Percentiles rank a stretch among this genome's conserved stretches.
Evolutionary conservation across 2,888 invertebrate species (phyloP).

Genomic region (Zhengitettix transpicula): DNA sequence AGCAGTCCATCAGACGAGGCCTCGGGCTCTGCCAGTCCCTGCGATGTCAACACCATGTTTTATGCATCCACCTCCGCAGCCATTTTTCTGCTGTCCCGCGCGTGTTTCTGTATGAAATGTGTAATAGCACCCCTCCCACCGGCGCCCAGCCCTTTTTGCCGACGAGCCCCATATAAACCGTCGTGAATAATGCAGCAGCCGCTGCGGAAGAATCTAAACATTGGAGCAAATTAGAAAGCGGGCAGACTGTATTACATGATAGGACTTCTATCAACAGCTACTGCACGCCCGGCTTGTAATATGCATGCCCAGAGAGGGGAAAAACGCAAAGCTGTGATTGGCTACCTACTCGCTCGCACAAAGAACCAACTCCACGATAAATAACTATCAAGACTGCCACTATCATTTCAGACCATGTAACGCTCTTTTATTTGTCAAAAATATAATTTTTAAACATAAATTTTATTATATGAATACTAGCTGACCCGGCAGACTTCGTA

Average conservation of each 20-base stretch:
- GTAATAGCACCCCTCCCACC: neutral
- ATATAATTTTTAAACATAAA: no score
- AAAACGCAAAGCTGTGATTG: no score
- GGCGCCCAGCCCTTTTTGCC: neutral
- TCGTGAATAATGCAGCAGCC: slow-evolving; percentile 5
- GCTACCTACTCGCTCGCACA: no score
- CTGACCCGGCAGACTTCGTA: no score
- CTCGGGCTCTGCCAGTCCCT: neutral
- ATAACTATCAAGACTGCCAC: no score
- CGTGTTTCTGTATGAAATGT: neutral
- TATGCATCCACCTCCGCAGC: neutral
- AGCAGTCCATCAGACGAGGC: no score
- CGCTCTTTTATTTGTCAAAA: no score
- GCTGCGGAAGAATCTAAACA: slow-evolving; percentile 10
- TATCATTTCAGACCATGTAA: no score
- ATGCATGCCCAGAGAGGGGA: neutral
- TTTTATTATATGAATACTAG: no score
- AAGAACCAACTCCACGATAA: no score
- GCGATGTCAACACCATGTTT: slow-evolving; percentile 1
- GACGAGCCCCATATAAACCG: neutral
- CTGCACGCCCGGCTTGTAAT: neutral
- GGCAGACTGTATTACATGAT: slow-evolving; percentile 6
- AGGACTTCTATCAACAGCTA: slow-evolving; percentile 5
- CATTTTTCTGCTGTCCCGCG: neutral
- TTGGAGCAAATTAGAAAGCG: slow-evolving; percentile 11